Evolutionary conservation across 2,888 invertebrate genomes (phyloP).

Genomic region (Parnassius mnemosyne): DNA sequence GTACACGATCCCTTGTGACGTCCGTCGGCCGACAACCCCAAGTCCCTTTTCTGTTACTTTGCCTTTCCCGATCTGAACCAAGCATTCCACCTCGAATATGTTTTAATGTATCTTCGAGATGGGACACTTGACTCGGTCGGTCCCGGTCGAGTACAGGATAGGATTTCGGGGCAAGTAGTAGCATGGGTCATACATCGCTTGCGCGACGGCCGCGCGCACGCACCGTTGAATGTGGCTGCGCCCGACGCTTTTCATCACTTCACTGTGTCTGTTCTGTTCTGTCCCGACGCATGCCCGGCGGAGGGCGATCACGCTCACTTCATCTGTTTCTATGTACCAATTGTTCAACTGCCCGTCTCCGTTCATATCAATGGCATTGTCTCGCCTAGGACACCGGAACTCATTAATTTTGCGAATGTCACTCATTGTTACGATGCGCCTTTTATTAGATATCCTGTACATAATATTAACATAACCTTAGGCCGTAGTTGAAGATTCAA

Average conservation of each 20-base stretch:
- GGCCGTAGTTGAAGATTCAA: conserved; percentile 59
- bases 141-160: conserved; percentile 38
- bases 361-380: conserved; percentile 75
- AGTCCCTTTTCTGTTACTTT: conserved; percentile 35
- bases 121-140: conserved; percentile 29
- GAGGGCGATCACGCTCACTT: conserved; percentile 77
- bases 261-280: conserved; percentile 78
- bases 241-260: conserved; percentile 80
- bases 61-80: conserved; percentile 25
- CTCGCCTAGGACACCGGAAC: conserved; percentile 66
- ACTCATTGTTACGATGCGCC: conserved; percentile 76
- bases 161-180: conserved; percentile 64
- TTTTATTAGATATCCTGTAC: conserved; percentile 77
- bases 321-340: conserved; percentile 78
- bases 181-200: conserved; percentile 80
- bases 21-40: conserved; percentile 67
- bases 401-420: conserved; percentile 74
- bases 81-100: conserved; percentile 30
- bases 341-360: conserved; percentile 71
- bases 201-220: conserved; percentile 78
- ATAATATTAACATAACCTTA: conserved; percentile 58
- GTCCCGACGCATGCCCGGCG: conserved; percentile 79
- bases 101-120: conserved; percentile 25
- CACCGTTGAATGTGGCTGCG: conserved; percentile 80
- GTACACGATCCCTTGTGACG: conserved; percentile 75